A percentile compares a stretch with the other conserved stretches of the same genome.
phyloP scores from a whole-genome alignment of 2,113 vertebrate genomes.

The Electrona antarctica region DNA sequence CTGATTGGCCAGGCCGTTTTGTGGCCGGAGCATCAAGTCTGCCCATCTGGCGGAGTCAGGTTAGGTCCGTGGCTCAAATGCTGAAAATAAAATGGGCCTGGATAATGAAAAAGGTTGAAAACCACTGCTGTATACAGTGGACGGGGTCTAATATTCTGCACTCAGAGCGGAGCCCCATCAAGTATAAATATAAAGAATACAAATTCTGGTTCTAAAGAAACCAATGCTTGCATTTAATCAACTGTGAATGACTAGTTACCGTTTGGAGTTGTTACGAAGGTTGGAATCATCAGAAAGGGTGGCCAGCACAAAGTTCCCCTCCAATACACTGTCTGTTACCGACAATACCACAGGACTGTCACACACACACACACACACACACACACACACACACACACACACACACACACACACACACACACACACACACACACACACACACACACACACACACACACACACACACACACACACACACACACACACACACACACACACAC shows the following conservation, averaged over 20 bases:
- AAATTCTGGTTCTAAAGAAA: no score
- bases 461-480: constrained; percentile 13
- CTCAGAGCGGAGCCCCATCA: no score
- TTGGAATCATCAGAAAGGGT: constrained; percentile 81
- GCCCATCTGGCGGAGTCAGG: no score
- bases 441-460: constrained; percentile 24
- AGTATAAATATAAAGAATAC: no score
- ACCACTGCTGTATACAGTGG: no score
- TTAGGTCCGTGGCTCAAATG: no score
- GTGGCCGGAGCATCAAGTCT: no score
- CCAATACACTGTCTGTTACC: constrained; percentile 84
- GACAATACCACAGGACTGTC: constrained; percentile 86
- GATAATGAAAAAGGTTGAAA: no score
- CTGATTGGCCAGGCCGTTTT: no score
- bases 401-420: constrained; percentile 5
- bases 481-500: constrained; percentile 33
- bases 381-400: not conserved
- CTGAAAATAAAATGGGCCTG: no score
- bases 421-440: constrained; percentile 35
- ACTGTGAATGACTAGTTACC: constrained; percentile 56
- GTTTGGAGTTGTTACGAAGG: constrained; percentile 43
- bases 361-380: constrained; percentile 34
- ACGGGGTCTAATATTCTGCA: no score
- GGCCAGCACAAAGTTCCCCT: constrained; percentile 91
- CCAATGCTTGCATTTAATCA: no score